Base-by-base conservation (phyloP, 2,113 vertebrate genomes). In the Xiphias gladius region DNA sequence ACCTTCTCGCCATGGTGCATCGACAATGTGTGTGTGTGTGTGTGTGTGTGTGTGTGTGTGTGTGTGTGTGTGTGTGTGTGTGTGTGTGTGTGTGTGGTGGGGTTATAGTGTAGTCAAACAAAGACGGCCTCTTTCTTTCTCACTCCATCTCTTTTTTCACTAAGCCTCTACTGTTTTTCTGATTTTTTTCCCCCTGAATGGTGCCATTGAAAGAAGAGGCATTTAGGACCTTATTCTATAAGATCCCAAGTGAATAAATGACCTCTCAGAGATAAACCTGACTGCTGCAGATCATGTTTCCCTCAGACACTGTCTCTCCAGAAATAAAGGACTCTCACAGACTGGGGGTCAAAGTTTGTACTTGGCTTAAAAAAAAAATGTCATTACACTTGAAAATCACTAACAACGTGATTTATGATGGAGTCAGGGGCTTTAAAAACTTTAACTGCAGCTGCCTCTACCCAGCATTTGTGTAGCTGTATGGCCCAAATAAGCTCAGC, bases 61-160 rank as follows among this genome's bases (percentile, higher is more conserved):
- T 35, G 32, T 35, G 32, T 35, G 32, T 35, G 32, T 35, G 32
- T 35, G 32, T 35, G 69, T 59, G 71, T 28, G 77, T 87, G 76
- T 76, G 46, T 66, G 5, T 61, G 61, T 54, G 46, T 74, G n/a
- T 43, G 46, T 35, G 78, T 17, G 32, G 35, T 65, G 72, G 65
- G 70, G 65, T 89, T 87, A 92, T 81, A 85, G 88, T 86, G 79
- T 64, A 79, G 79, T 79, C 37, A 85, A 79, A 93, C 92, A 94
- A 94, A 93, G 89, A 91, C 41, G 67, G 85, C 59, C 90, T 90
- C 82, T 89, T 83, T 88, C 79, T 83, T 11, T 83, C 71, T 75
- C 58, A 79, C 61, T 48, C 70, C 19, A n/a, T 55, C 26, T 62
- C 22, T 73, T 80, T 71, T 72, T 80, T 73, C 63, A 71, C 62